A percentile compares a stretch with the other conserved stretches of the same genome.
These are phyloP conservation scores for Eciton burchellii DNA, from an alignment of 1,140 invertebrate species.

Conservation along the genomic window DNA sequence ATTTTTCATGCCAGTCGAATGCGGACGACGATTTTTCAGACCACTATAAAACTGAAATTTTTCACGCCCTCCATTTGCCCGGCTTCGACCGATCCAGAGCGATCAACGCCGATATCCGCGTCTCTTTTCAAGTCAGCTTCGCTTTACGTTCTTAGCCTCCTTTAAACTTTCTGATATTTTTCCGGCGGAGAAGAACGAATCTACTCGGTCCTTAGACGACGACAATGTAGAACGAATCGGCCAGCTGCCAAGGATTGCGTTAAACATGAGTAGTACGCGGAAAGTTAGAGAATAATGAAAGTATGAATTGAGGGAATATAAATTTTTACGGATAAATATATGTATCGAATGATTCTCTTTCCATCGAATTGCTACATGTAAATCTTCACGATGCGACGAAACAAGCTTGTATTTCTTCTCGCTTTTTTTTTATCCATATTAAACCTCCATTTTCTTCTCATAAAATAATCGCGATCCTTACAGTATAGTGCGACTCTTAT, in stretches of 20 bases:
- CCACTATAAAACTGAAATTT: conserved; percentile 80
- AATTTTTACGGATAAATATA: conserved; percentile 31
- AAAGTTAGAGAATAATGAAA: background rate
- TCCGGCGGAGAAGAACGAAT: conserved; percentile 33
- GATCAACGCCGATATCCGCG: conserved; percentile 48
- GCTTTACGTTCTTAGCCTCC: conserved; percentile 41
- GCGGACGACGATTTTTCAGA: conserved; percentile 78
- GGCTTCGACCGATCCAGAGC: conserved; percentile 13
- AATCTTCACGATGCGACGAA: background rate
- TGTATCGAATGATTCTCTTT: background rate
- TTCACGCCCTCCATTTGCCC: conserved; percentile 70
- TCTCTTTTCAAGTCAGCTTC: conserved; percentile 64
- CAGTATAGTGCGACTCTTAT: background rate
- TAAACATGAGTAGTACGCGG: background rate
- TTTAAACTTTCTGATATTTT: conserved; percentile 57
- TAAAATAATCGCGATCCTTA: background rate
- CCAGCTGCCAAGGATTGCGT: background rate
- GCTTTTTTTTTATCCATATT: background rate
- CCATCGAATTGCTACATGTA: background rate
- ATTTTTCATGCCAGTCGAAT: conserved; percentile 78
- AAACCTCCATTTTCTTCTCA: background rate
- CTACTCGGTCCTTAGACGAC: conserved; percentile 23
- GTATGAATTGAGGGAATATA: background rate
- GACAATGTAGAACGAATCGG: conserved; percentile 35
- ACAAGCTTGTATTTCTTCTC: background rate